These are phyloP conservation scores for Petrocephalus zakoni DNA, from an alignment of 2,113 vertebrate genomes.

Conservation along the genomic window DNA sequence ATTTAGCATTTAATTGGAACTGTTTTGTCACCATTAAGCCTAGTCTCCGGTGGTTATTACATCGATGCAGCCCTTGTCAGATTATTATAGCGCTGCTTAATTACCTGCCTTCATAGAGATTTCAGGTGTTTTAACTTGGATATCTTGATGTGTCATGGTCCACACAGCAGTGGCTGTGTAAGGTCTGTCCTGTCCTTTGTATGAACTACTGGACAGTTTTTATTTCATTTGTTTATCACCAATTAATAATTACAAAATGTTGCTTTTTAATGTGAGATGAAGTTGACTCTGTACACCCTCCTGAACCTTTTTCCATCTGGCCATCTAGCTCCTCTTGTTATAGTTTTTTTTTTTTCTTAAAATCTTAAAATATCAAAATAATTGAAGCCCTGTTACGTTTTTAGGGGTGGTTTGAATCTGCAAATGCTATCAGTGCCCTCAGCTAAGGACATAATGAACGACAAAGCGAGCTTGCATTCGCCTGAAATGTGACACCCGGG, in stretches of 20 bases:
- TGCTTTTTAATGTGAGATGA: background rate
- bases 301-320: background rate
- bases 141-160: background rate
- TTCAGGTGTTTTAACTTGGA: background rate
- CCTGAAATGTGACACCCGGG: background rate
- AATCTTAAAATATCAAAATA: background rate
- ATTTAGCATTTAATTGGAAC: background rate
- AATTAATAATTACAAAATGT: background rate
- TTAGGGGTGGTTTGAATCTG: background rate
- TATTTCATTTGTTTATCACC: background rate
- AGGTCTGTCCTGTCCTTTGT: background rate
- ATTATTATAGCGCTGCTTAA: background rate
- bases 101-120: background rate
- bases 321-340: background rate
- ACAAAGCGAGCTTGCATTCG: background rate
- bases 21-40: background rate
- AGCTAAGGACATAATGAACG: background rate
- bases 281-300: background rate
- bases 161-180: background rate
- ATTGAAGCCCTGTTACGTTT: background rate
- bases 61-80: background rate
- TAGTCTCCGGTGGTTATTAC: background rate
- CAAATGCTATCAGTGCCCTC: background rate
- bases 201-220: background rate
- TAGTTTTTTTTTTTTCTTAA: background rate